These are phyloP conservation scores for Oncorhynchus clarkii DNA, from an alignment of 2,113 vertebrate species.

Conservation along the genomic window DNA sequence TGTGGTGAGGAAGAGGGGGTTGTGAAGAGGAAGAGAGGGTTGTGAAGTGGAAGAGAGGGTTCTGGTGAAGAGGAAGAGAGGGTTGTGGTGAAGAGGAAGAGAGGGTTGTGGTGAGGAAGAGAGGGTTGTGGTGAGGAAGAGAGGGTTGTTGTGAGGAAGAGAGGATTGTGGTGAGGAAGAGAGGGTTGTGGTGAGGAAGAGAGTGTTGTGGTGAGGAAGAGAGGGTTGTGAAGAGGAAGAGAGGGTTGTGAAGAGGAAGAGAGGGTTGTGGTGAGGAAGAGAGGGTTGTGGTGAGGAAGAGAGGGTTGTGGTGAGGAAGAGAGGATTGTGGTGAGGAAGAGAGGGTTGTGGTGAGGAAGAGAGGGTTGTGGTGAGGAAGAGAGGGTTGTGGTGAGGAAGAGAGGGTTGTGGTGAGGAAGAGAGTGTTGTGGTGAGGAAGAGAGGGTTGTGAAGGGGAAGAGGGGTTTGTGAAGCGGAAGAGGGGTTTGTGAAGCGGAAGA, in stretches of 20 bases:
- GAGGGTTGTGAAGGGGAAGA: too few species aligned
- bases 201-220: not conserved
- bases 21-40: slow-evolving; percentile 52
- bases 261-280: not conserved
- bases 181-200: not conserved
- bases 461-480: too few species aligned
- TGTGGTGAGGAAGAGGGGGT: not conserved
- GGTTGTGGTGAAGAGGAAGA: not conserved
- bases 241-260: not conserved
- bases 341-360: not conserved
- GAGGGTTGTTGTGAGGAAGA: not conserved
- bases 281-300: not conserved
- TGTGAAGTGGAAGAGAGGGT: not conserved
- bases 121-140: not conserved
- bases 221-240: not conserved
- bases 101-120: not conserved
- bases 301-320: not conserved
- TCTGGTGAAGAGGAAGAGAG: too few species aligned
- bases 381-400: not conserved
- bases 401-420: not conserved
- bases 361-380: not conserved
- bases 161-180: not conserved
- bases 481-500: too few species aligned
- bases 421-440: too few species aligned
- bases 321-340: too few species aligned